Conservation (phyloP, 2,888 invertebrate species). For the Drosophila subquinaria region DNA sequence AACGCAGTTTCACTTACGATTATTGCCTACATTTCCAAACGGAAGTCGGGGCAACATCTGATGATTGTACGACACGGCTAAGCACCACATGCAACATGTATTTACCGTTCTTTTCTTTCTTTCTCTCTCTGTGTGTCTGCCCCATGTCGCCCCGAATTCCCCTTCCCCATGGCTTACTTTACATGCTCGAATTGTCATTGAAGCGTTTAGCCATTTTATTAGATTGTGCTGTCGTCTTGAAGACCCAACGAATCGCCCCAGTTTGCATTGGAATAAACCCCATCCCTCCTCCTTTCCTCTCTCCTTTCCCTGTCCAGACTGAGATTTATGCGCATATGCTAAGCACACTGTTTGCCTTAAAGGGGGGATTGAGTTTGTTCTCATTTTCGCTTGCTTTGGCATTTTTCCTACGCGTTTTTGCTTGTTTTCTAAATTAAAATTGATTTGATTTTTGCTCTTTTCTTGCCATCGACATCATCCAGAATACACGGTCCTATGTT, state of each 20-base stretch:
- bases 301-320: conserved; percentile 12
- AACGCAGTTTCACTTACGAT: conserved; percentile 76
- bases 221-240: conserved; percentile 77
- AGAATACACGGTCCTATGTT: conserved; percentile 13
- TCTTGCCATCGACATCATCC: conserved; percentile 31
- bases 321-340: conserved; percentile 84
- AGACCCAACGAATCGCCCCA: conserved; percentile 63
- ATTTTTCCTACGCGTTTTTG: conserved; percentile 64
- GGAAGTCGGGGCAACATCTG: conserved; percentile 40
- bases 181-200: conserved; percentile 83
- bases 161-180: conserved; percentile 53
- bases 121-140: background rate
- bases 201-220: conserved; percentile 84
- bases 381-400: conserved; percentile 65
- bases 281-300: background rate
- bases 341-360: conserved; percentile 67
- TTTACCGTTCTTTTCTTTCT: conserved; percentile 53
- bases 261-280: conserved; percentile 49
- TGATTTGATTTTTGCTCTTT: conserved; percentile 79
- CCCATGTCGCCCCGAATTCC: background rate
- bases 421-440: conserved; percentile 81
- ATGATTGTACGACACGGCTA: conserved; percentile 72
- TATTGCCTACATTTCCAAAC: conserved; percentile 72
- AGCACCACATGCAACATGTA: conserved; percentile 80
- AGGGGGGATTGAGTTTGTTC: conserved; percentile 22